Percentiles rank a stretch among this genome's conserved stretches.
Conservation (phyloP, 1,140 invertebrate species). For the Phocides pigmalion region DNA sequence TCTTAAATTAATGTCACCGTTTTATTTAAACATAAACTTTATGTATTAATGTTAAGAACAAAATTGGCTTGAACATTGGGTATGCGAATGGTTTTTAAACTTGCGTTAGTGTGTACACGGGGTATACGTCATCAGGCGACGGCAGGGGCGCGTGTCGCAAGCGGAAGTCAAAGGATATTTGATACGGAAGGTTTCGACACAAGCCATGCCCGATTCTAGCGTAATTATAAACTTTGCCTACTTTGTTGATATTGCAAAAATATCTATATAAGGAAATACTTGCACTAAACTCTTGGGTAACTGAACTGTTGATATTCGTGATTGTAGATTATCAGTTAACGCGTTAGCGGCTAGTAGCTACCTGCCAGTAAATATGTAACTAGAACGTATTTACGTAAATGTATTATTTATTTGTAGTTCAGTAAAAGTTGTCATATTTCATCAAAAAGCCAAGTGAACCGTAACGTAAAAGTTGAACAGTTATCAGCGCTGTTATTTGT, state of each 20-base stretch:
- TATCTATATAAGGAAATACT: neutral
- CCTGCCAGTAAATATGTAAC: no score
- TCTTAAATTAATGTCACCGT: neutral
- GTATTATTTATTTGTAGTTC: no score
- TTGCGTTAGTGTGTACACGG: neutral
- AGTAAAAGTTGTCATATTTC: no score
- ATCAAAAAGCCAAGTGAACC: neutral
- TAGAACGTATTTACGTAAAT: no score
- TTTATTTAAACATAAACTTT: neutral
- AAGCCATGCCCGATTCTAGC: neutral
- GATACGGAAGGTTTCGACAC: conserved; percentile 18
- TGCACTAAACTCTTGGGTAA: neutral
- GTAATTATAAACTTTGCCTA: conserved; percentile 2
- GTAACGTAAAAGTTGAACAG: neutral
- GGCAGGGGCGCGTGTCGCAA: conserved; percentile 6
- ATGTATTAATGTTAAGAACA: no score
- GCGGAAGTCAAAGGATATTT: conserved; percentile 27
- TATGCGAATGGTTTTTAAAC: neutral
- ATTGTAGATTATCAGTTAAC: no score
- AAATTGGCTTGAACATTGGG: conserved; percentile 9
- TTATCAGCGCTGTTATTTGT: neutral
- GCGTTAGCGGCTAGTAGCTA: no score
- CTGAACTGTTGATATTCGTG: no score
- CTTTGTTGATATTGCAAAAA: neutral
- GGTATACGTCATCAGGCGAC: neutral